Conservation (phyloP, 1,140 invertebrate genomes). For the Halotydeus destructor region DNA sequence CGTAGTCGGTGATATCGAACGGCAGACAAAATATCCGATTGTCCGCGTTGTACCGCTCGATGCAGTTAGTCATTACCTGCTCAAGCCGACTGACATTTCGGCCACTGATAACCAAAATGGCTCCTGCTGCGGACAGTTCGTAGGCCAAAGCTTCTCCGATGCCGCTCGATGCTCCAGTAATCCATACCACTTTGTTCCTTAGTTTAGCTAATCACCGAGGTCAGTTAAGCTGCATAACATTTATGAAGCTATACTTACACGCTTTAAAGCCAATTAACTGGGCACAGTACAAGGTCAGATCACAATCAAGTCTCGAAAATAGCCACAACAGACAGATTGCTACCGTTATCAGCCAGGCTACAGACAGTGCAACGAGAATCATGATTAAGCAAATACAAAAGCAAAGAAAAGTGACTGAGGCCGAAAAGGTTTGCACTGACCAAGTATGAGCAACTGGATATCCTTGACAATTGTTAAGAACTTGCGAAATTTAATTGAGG, state of each 20-base stretch:
- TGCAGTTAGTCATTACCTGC: constrained; percentile 44
- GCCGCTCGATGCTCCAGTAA: constrained; percentile 70
- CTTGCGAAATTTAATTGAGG: too few species aligned
- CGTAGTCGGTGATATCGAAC: constrained; percentile 27
- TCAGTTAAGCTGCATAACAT: constrained; percentile 12
- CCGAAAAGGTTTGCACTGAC: too few species aligned
- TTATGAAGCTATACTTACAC: constrained; percentile 7
- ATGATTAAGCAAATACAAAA: too few species aligned
- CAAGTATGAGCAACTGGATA: too few species aligned
- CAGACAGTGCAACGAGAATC: too few species aligned
- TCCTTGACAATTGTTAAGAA: too few species aligned
- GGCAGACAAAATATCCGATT: constrained; percentile 11
- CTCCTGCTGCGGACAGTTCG: constrained; percentile 42
- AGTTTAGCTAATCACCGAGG: constrained; percentile 11
- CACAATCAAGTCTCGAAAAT: constrained; percentile 7
- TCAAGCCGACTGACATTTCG: constrained; percentile 44
- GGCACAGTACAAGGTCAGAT: background rate
- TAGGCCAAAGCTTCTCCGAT: constrained; percentile 57
- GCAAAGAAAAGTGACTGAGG: too few species aligned
- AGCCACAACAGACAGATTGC: too few species aligned
- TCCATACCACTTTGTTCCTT: constrained; percentile 52
- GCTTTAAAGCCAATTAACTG: constrained; percentile 3
- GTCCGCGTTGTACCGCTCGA: constrained; percentile 23
- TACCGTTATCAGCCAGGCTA: too few species aligned
- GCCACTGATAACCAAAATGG: constrained; percentile 51